Conservation (phyloP, 2,113 vertebrate genomes). For the Prinia subflava region DNA sequence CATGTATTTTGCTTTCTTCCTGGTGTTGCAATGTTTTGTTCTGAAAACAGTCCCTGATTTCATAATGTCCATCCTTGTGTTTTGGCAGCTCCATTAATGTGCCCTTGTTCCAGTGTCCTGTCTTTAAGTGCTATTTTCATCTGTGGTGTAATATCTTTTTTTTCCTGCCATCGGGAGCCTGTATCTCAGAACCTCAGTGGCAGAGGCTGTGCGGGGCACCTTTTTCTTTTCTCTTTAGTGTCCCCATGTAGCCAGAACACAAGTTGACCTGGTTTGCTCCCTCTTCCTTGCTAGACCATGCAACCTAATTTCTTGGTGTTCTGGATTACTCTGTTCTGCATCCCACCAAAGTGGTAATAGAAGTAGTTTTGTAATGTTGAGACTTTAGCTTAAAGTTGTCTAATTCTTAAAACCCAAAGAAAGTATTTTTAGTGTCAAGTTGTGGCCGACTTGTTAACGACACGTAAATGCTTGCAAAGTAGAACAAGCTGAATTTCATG, state of each 20-base stretch:
- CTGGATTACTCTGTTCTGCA: background rate
- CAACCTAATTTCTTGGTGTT: background rate
- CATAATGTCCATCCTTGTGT: background rate
- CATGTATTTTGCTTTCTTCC: background rate
- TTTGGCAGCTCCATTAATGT: background rate
- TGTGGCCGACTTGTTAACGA: background rate
- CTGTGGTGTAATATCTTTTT: background rate
- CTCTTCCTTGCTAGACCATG: background rate
- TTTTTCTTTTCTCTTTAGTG: background rate
- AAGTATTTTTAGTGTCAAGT: background rate
- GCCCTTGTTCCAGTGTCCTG: background rate
- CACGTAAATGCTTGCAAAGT: background rate
- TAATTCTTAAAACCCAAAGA: background rate
- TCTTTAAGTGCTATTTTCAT: background rate
- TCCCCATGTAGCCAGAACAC: background rate
- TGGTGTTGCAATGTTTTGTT: background rate
- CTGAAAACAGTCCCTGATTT: background rate
- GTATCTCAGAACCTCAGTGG: background rate
- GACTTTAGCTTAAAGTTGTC: background rate
- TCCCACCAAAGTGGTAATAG: background rate
- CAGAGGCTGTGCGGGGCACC: background rate
- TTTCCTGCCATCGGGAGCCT: background rate
- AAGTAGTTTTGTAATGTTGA: background rate
- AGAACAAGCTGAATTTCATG: background rate
- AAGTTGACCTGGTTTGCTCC: background rate